Evolutionary conservation across 2,113 vertebrate species (phyloP), one percentile per base, ranked within the genome.

Genomic region (Pelvicachromis taeniatus): DNA sequence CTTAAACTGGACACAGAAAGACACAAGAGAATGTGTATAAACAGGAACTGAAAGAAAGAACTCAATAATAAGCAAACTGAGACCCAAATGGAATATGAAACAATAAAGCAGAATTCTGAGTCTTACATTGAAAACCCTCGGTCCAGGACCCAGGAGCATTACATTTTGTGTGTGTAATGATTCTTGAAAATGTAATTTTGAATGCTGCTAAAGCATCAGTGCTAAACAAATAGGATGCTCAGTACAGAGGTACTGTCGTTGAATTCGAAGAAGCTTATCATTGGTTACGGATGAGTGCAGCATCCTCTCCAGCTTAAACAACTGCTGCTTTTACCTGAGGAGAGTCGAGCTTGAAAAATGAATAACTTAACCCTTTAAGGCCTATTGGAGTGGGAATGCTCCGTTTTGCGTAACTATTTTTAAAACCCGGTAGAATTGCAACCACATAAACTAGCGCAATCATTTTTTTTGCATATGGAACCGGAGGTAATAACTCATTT

Each of bases 161-260:
- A 23, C 73, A 6, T 61, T 68, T 16, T 45, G 6, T 3, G 10
- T 45, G 38, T 80, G 70, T 33, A 13, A 75, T 75, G 42, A 31
- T 75, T 50, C 23, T 19, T 75, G 42, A 31, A 75, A 12, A 73
- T 48, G 12, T n/a, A 50, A 59, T 78, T 14, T 59, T 53, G 26
- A 54, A 45, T 54, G 11, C 42, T 16, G 14, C 1, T 7, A 2
- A 65, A 81, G 14, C n/a, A 26, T 29, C 80, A 0, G 45, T 61
- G 45, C 63, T 33, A 77, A 82, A 79, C 45, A 81, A 48, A 80
- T 26, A 45, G 19, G 53, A 42, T 26, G 31, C 40, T 63, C 45
- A 26, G 26, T 26, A 26, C 26, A 26, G 26, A 26, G 2, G 26
- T 26, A 26, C 26, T 26, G 42, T 8, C 5, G 3, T 19, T 50